phyloP scores from a whole-genome alignment of 2,888 invertebrate genomes.

The Dryadula phaetusa region DNA sequence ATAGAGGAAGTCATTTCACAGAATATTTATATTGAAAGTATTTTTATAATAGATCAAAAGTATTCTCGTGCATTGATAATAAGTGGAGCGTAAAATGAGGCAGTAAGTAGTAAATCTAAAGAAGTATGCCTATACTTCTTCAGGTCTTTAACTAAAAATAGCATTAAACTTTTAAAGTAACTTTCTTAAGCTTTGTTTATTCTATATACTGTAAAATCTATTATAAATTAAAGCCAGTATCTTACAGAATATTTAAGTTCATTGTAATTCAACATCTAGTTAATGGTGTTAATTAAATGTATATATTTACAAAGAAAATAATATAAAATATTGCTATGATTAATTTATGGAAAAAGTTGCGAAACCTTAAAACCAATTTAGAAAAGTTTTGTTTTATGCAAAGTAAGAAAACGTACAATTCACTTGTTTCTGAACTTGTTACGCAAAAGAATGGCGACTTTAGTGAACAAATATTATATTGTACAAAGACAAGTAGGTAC shows the following conservation, averaged over 20 bases:
- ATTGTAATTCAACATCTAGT: not conserved
- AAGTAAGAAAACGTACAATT: constrained; percentile 33
- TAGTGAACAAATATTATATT: constrained; percentile 14
- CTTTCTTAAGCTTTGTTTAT: not conserved
- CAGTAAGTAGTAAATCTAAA: too few species aligned
- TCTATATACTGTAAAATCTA: not conserved
- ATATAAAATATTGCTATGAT: constrained; percentile 28
- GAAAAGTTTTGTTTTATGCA: constrained; percentile 55
- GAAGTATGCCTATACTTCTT: not conserved
- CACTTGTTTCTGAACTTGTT: constrained; percentile 21
- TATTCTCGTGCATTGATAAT: not conserved
- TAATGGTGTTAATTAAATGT: not conserved
- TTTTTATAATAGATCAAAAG: constrained; percentile 15
- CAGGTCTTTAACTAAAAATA: not conserved
- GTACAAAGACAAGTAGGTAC: not conserved
- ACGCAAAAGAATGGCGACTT: constrained; percentile 11
- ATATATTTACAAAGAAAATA: constrained; percentile 13
- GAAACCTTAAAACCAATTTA: constrained; percentile 67
- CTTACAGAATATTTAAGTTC: not conserved
- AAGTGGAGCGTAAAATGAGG: not conserved
- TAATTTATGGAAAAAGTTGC: constrained; percentile 72
- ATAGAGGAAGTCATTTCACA: not conserved
- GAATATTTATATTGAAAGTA: not conserved
- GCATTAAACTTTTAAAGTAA: not conserved
- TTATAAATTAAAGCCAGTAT: not conserved